These are phyloP conservation scores for Dolichopus griseipennis DNA, from an alignment of 2,888 invertebrate genomes.

Conservation along the genomic window DNA sequence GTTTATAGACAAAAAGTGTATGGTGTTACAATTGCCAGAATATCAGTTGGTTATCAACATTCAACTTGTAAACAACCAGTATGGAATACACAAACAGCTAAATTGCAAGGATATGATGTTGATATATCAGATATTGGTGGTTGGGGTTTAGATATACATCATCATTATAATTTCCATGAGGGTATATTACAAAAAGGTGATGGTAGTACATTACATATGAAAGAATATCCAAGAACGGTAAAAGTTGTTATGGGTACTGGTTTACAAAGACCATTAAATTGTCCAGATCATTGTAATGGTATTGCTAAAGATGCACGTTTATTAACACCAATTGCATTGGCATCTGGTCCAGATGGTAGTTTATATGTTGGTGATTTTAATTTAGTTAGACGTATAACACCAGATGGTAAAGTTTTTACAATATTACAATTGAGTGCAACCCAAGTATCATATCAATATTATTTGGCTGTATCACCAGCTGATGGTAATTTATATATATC, in stretches of 20 bases:
- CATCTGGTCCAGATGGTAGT: constrained; percentile 92
- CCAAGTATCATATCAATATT: constrained; percentile 94
- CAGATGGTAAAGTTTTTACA: constrained; percentile 82
- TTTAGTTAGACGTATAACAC: constrained; percentile 80
- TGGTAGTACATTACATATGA: constrained; percentile 88
- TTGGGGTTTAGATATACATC: constrained; percentile 96
- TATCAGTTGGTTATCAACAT: constrained; percentile 92
- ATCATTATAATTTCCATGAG: constrained; percentile 97
- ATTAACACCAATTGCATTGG: constrained; percentile 86
- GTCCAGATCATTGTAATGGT: constrained; percentile 79
- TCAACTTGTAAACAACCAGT: constrained; percentile 75
- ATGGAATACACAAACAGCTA: constrained; percentile 93
- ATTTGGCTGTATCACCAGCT: constrained; percentile 90
- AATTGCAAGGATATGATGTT: constrained; percentile 90
- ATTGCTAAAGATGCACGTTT: constrained; percentile 78
- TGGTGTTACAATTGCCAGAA: constrained; percentile 77
- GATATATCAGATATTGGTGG: constrained; percentile 95
- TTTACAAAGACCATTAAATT: constrained; percentile 72
- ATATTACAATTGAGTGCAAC: constrained; percentile 84
- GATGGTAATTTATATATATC: constrained; percentile 94
- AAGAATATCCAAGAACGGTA: constrained; percentile 82
- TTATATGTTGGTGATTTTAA: constrained; percentile 96
- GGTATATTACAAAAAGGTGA: constrained; percentile 97
- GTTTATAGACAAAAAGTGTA: constrained; percentile 95
- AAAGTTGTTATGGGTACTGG: constrained; percentile 90